These are phyloP conservation scores for Cheirogaleus medius DNA, from an alignment of 2,113 vertebrate genomes.

Conservation along the genomic window DNA sequence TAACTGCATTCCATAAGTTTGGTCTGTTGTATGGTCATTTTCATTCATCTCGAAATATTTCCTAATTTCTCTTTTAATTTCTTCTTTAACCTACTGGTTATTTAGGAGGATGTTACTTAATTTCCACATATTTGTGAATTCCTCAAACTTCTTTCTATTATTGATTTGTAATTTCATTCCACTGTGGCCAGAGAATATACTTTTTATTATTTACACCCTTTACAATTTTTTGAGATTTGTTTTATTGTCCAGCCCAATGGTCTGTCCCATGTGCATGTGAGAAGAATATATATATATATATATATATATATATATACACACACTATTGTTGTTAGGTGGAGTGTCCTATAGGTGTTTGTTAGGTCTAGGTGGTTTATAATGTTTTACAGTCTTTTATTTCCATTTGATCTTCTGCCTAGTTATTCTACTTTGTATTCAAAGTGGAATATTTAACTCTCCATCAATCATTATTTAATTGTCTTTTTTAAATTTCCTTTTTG, in stretches of 20 bases:
- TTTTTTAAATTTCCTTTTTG: background rate
- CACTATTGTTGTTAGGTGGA: background rate
- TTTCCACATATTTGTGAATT: background rate
- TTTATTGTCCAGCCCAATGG: background rate
- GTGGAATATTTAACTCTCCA: background rate
- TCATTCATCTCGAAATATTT: background rate
- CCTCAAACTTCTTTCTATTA: background rate
- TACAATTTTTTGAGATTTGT: background rate
- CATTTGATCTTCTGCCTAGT: background rate
- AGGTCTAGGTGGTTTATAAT: background rate
- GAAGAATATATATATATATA: background rate
- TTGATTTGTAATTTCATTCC: background rate
- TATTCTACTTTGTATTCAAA: background rate
- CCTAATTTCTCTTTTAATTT: background rate
- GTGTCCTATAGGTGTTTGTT: background rate
- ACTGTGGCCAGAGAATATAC: background rate
- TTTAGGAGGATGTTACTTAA: background rate
- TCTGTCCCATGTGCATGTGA: background rate
- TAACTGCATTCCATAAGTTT: background rate
- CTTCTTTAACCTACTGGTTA: background rate
- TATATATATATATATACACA: rapidly evolving
- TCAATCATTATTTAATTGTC: background rate
- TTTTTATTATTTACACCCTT: background rate
- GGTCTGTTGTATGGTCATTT: background rate
- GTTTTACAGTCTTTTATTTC: background rate